Percentiles rank a stretch among this genome's conserved stretches.
phyloP scores from a whole-genome alignment of 1,140 invertebrate species.

The Hylaeus volcanicus region DNA sequence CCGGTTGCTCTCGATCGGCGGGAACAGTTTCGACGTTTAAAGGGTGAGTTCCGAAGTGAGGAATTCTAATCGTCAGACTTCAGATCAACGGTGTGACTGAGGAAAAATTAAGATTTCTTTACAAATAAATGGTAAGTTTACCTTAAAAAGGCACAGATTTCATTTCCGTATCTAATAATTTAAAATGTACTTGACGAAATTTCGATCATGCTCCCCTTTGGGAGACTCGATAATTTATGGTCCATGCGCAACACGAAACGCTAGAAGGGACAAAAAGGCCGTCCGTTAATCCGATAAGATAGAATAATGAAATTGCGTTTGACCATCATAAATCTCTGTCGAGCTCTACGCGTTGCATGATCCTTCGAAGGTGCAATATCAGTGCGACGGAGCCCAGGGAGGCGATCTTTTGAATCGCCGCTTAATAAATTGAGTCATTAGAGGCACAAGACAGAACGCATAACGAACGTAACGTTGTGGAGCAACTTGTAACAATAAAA shows the following conservation, averaged over 20 bases:
- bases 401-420: slow-evolving; percentile 45
- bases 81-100: too few relatives aligned
- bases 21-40: not conserved
- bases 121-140: too few relatives aligned
- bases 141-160: too few relatives aligned
- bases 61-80: too few relatives aligned
- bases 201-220: not conserved
- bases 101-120: too few relatives aligned
- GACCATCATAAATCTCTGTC: slow-evolving; percentile 27
- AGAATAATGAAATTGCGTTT: slow-evolving; percentile 39
- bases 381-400: slow-evolving; percentile 26
- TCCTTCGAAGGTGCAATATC: slow-evolving; percentile 38
- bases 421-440: slow-evolving; percentile 59
- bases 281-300: slow-evolving; percentile 43
- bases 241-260: not conserved
- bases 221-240: slow-evolving; percentile 17
- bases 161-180: too few relatives aligned
- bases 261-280: not conserved
- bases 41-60: too few relatives aligned
- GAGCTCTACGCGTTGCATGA: slow-evolving; percentile 8
- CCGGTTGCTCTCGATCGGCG: not conserved
- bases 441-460: slow-evolving; percentile 5
- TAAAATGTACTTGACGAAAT: not conserved
- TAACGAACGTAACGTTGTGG: slow-evolving; percentile 27
- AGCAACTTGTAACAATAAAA: slow-evolving; percentile 32